Conservation (phyloP, 2,113 vertebrate genomes). For the Puma concolor region DNA sequence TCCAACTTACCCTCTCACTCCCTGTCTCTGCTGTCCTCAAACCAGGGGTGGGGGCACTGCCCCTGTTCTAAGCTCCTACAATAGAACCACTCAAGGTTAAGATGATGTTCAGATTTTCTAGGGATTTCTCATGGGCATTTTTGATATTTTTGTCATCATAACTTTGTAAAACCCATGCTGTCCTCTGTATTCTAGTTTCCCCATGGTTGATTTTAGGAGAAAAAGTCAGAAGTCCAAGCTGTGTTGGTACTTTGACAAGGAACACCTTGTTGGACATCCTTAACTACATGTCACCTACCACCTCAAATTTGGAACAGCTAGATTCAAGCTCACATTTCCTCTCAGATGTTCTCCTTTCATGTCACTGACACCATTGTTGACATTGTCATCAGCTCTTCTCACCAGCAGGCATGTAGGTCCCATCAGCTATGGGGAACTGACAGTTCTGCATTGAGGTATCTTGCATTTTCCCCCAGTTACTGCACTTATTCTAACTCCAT, state of each 20-base stretch:
- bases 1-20: neutral
- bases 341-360: neutral
- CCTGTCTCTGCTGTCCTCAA: neutral
- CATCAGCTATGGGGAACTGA: neutral
- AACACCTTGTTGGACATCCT: neutral
- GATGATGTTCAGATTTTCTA: neutral
- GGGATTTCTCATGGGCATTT: no score
- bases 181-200: neutral
- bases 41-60: no score
- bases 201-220: neutral
- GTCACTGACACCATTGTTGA: neutral
- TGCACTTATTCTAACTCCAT: neutral
- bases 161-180: neutral
- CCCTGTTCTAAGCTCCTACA: fast-evolving
- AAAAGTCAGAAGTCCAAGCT: neutral
- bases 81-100: neutral
- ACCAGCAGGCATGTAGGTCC: fast-evolving
- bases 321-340: neutral
- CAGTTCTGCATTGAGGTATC: no score
- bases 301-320: fast-evolving
- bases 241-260: neutral
- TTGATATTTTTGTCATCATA: neutral
- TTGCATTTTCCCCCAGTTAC: neutral
- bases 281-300: no score
- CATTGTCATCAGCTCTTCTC: neutral